These are phyloP conservation scores for Ganaspis sp. DNA, from an alignment of 1,140 invertebrate genomes.

Conservation along the genomic window DNA sequence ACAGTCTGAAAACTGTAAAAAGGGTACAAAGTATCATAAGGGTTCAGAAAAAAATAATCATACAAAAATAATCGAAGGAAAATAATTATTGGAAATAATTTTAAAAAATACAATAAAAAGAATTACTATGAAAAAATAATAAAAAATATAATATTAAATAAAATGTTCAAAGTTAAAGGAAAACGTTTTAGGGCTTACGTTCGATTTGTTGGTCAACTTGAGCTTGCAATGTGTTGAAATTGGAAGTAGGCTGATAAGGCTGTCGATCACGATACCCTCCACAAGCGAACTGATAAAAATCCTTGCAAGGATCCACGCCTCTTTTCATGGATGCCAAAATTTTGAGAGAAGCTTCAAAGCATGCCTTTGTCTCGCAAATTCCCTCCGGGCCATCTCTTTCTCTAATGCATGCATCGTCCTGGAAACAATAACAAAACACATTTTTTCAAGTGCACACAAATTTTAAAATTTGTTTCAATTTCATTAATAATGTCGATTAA, in stretches of 20 bases:
- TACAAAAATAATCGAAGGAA: too few relatives aligned
- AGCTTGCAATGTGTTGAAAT: slow-evolving; percentile 70
- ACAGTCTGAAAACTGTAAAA: neutral
- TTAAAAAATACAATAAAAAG: too few relatives aligned
- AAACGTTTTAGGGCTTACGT: slow-evolving; percentile 58
- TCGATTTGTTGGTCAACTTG: slow-evolving; percentile 70
- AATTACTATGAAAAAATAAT: too few relatives aligned
- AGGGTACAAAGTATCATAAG: too few relatives aligned
- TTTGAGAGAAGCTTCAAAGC: slow-evolving; percentile 69
- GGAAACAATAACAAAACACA: slow-evolving; percentile 38
- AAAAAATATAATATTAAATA: too few relatives aligned
- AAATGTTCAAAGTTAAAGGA: slow-evolving; percentile 27
- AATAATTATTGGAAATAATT: too few relatives aligned
- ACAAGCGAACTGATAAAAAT: slow-evolving; percentile 85
- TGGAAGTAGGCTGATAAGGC: slow-evolving; percentile 65
- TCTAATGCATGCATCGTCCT: slow-evolving; percentile 68
- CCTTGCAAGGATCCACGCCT: slow-evolving; percentile 79
- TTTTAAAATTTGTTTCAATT: neutral
- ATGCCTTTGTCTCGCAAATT: slow-evolving; percentile 67
- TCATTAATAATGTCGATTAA: too few relatives aligned
- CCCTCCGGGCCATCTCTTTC: slow-evolving; percentile 66
- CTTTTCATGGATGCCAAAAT: slow-evolving; percentile 72
- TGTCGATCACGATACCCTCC: slow-evolving; percentile 75
- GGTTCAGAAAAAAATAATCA: too few relatives aligned
- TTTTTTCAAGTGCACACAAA: neutral